phyloP scores from a whole-genome alignment of 2,113 vertebrate species.

The Mustelus asterias region DNA sequence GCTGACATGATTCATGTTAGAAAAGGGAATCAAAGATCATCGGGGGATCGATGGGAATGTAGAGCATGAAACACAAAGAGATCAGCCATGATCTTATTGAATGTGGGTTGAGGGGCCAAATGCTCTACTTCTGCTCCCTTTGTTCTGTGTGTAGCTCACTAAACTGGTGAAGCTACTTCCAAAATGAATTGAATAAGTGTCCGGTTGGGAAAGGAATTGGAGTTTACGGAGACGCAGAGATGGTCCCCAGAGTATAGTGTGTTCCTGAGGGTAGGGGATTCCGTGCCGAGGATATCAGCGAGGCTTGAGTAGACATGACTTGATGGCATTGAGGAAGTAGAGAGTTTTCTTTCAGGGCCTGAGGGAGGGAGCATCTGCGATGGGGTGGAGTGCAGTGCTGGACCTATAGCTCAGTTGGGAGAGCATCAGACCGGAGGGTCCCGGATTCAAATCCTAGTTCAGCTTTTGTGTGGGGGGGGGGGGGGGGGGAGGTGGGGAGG shows the following conservation, averaged over 20 bases:
- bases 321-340: background rate
- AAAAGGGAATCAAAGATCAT: too few species aligned
- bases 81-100: too few species aligned
- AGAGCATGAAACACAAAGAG: too few species aligned
- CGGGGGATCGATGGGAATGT: too few species aligned
- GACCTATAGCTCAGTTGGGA: background rate
- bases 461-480: background rate
- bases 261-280: background rate
- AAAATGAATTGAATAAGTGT: background rate
- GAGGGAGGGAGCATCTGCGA: background rate
- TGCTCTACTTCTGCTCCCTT: too few species aligned
- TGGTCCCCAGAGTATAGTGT: background rate
- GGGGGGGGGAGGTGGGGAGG: too few species aligned
- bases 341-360: background rate
- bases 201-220: background rate
- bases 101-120: too few species aligned
- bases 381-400: background rate
- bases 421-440: background rate
- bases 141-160: too few species aligned
- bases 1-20: too few species aligned
- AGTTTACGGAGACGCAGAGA: background rate
- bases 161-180: background rate
- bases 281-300: background rate
- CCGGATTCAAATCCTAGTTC: background rate
- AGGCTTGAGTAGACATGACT: background rate